These are phyloP conservation scores for Sphaeridia pumilis DNA, from an alignment of 2,888 invertebrate species.

Conservation along the genomic window DNA sequence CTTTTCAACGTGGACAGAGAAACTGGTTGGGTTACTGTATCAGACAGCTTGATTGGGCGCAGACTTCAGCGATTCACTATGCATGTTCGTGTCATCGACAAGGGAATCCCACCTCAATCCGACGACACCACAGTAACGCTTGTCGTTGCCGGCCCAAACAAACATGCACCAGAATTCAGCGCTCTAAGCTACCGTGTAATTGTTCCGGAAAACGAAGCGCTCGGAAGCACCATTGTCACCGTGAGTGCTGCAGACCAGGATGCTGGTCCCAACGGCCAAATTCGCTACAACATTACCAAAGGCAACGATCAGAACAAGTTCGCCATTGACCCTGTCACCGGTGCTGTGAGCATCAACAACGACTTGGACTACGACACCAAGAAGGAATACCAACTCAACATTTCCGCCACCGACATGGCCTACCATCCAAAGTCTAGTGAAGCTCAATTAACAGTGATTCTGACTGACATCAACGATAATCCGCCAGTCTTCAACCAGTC, in stretches of 20 bases:
- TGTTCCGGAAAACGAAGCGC: constrained; percentile 72
- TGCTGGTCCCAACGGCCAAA: constrained; percentile 77
- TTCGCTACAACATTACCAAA: constrained; percentile 68
- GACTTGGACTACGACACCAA: constrained; percentile 75
- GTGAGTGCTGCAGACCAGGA: constrained; percentile 77
- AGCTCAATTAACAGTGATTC: constrained; percentile 68
- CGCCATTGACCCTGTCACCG: constrained; percentile 60
- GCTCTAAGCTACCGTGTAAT: constrained; percentile 74
- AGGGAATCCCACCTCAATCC: constrained; percentile 73
- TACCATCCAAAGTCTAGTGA: constrained; percentile 66
- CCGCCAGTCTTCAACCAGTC: constrained; percentile 73
- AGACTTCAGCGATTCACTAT: constrained; percentile 51
- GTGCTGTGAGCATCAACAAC: constrained; percentile 65
- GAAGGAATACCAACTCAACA: constrained; percentile 71
- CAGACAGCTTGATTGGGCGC: constrained; percentile 47
- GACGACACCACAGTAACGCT: constrained; percentile 62
- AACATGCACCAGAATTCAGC: constrained; percentile 65
- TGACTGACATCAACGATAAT: constrained; percentile 90
- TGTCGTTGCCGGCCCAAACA: constrained; percentile 74
- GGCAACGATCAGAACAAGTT: constrained; percentile 74
- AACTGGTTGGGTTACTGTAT: constrained; percentile 71
- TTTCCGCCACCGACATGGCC: constrained; percentile 76
- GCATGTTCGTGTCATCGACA: constrained; percentile 65
- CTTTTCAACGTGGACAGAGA: constrained; percentile 60
- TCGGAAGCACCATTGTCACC: constrained; percentile 71